Evolutionary conservation across 2,888 invertebrate genomes (phyloP), one percentile per base, ranked within the genome.

Genomic region (Drosophila suboccidentalis): DNA sequence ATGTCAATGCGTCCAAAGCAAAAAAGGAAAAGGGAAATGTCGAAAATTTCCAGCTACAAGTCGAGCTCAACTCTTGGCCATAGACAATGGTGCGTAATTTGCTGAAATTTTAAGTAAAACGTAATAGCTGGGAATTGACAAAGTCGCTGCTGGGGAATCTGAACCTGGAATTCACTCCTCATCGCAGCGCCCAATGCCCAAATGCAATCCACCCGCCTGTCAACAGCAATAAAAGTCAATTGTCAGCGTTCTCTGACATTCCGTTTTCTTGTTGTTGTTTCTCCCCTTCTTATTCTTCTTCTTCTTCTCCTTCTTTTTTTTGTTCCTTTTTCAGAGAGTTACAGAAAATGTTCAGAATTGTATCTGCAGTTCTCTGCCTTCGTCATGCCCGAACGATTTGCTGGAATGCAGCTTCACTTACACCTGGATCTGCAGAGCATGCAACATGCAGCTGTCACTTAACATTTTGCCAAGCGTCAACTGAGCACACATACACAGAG

Each of bases 201-300:
- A 46, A 46, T 46, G 57, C 57, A 57, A 57, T 57, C 46, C 59
- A 26, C 34, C 50, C 49, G 49, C 63, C 71, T 80, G 80, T 89
- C 89, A 80, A 57, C 78, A 73, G 89, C 83, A 88, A 89, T 85
- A 89, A 85, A 88, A 86, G 87, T 85, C 85, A 80, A 85, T 89
- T 85, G 89, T 89, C 87, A 76, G 74, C 70, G 75, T 67, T 81
- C 75, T 71, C 78, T 61, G 75, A 64, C 70, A 75, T 81, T 78
- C 57, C 82, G 54, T 54, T 66, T 53, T 46, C 66, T 38, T 41
- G 47, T 60, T 54, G 19, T 57, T 53, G 47, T 55, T 59, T 29
- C 57, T 55, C 26, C 51, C 50, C 26, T 26, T 58, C n/a, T 47
- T 55, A 11, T 22, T 4, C 26, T 13, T 32, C 53, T 34, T 34